Percentiles rank a stretch among this genome's conserved stretches.
These are phyloP conservation scores for Diachasma alloeum DNA, from an alignment of 1,140 invertebrate species.

Conservation along the genomic window DNA sequence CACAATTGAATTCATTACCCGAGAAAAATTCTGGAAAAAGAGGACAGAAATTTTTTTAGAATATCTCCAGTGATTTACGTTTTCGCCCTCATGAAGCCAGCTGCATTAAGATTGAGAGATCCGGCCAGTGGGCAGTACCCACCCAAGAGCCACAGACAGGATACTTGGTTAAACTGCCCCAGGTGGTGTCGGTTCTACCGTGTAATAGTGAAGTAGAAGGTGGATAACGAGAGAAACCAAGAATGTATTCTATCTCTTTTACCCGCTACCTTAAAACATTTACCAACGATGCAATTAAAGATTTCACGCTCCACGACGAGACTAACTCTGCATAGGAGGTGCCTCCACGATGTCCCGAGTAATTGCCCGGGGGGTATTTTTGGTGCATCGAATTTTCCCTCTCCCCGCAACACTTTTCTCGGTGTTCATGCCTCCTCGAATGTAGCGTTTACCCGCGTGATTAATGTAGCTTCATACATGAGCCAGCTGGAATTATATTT, in stretches of 20 bases:
- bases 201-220: constrained; percentile 1
- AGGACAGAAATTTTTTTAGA: too few species aligned
- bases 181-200: not conserved
- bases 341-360: constrained; percentile 8
- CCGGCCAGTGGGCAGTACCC: not conserved
- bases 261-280: constrained; percentile 5
- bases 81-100: not conserved
- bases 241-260: not conserved
- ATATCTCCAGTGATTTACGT: not conserved
- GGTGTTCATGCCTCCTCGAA: not conserved
- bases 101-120: not conserved
- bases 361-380: constrained; percentile 10
- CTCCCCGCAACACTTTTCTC: not conserved
- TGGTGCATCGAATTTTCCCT: constrained; percentile 12
- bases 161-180: not conserved
- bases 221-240: constrained; percentile 2
- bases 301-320: constrained; percentile 19
- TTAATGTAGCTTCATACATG: not conserved
- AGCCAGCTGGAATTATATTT: constrained; percentile 11
- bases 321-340: not conserved
- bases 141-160: not conserved
- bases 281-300: constrained; percentile 23
- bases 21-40: too few species aligned
- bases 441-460: not conserved
- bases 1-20: too few species aligned